Conservation (phyloP, 2,113 vertebrate genomes). For the Dicrurus megarhynchus region DNA sequence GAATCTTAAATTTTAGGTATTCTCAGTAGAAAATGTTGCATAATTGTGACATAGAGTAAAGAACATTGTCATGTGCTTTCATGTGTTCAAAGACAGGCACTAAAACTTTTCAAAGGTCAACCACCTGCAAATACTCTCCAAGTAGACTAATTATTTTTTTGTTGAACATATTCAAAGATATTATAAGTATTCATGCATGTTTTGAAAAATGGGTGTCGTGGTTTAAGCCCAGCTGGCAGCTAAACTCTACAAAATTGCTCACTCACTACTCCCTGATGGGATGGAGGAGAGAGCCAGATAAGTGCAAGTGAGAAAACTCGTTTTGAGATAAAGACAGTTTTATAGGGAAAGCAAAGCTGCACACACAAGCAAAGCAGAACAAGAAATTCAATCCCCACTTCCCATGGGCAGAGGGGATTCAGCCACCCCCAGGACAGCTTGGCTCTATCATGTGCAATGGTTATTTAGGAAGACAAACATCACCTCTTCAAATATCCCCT, state of each 20-base stretch:
- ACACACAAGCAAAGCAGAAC: background rate
- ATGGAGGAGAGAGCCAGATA: background rate
- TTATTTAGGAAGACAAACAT: background rate
- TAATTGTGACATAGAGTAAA: background rate
- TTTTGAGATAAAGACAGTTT: background rate
- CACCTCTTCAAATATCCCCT: background rate
- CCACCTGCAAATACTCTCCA: background rate
- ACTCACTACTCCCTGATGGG: fast-evolving
- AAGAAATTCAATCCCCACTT: background rate
- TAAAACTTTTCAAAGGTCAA: background rate
- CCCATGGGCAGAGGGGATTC: background rate
- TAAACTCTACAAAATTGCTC: background rate
- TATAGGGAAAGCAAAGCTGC: background rate
- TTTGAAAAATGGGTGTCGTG: background rate
- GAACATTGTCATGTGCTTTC: background rate
- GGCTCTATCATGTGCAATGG: background rate
- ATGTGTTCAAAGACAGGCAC: background rate
- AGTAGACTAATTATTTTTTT: background rate
- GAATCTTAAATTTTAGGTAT: background rate
- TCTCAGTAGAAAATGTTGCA: background rate
- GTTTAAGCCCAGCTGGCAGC: background rate
- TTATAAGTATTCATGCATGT: background rate
- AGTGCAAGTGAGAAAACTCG: background rate
- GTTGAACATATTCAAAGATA: background rate
- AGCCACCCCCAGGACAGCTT: background rate